Percentiles rank a stretch among this genome's conserved stretches.
Conservation (phyloP, 2,797 vertebrate species). For the Scolopax rusticola region DNA sequence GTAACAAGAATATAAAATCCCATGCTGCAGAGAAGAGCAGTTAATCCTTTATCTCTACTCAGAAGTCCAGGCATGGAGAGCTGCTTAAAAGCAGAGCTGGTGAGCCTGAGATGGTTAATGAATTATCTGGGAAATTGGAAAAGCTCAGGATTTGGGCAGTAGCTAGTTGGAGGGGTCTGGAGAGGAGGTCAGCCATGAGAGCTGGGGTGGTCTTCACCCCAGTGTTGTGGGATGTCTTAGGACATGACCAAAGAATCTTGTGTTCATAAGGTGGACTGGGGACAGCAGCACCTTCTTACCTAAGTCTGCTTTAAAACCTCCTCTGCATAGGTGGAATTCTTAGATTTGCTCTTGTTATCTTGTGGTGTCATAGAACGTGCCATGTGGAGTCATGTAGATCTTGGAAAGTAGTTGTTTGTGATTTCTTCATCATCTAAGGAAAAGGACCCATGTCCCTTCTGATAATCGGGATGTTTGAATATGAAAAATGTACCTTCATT, state of each 20-base stretch:
- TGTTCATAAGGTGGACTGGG: not conserved
- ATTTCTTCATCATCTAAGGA: not conserved
- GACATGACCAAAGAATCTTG: not conserved
- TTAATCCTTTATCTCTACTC: not conserved
- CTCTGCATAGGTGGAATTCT: not conserved
- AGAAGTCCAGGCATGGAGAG: not conserved
- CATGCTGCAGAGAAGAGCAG: not conserved
- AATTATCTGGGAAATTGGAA: not conserved
- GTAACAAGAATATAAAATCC: not conserved
- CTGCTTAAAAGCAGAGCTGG: not conserved
- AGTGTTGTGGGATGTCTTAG: not conserved
- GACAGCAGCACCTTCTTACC: accelerated
- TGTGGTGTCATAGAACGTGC: not conserved
- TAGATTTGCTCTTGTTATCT: not conserved
- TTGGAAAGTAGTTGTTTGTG: not conserved
- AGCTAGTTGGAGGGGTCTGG: not conserved
- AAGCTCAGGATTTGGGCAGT: not conserved
- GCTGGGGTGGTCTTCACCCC: not conserved
- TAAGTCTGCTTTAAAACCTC: not conserved
- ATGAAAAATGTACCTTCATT: not conserved
- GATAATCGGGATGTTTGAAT: not conserved
- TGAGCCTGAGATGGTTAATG: not conserved
- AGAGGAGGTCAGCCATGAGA: not conserved
- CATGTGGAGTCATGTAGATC: not conserved
- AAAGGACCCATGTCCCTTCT: not conserved